Conservation (phyloP, 1,140 invertebrate species). For the Neotoxoptera formosana region DNA sequence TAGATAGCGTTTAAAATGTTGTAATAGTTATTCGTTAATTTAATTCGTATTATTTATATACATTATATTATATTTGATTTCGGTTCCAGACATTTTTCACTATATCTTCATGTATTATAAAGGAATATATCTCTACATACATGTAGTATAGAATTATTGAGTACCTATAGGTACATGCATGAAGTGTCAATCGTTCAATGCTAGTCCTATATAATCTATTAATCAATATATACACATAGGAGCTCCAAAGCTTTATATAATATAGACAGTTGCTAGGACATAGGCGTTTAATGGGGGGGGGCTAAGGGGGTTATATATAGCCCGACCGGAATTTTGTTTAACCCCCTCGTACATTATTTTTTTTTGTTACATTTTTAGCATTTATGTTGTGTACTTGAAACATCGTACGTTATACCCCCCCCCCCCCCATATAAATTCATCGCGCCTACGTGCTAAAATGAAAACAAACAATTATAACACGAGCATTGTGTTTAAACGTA, state of each 20-base stretch:
- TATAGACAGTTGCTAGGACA: background rate
- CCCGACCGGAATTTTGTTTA: too few relatives aligned
- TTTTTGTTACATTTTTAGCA: too few relatives aligned
- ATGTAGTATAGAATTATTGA: background rate
- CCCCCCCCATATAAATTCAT: too few relatives aligned
- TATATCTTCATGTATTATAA: background rate
- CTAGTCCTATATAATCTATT: background rate
- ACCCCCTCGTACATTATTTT: too few relatives aligned
- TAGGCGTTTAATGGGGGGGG: too few relatives aligned
- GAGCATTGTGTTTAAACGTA: background rate
- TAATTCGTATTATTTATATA: background rate
- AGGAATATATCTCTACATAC: background rate
- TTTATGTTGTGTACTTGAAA: too few relatives aligned
- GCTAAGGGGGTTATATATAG: too few relatives aligned
- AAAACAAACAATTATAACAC: background rate
- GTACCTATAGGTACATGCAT: background rate
- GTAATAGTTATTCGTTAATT: background rate
- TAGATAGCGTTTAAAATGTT: too few relatives aligned
- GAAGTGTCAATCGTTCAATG: too few relatives aligned
- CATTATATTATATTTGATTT: background rate
- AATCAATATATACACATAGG: background rate
- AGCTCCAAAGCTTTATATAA: too few relatives aligned
- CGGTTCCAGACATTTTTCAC: background rate
- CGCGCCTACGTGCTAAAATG: background rate
- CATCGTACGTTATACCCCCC: too few relatives aligned